Conservation (phyloP, 92 coral and sea anemone species). For the Actinostola sp. region DNA sequence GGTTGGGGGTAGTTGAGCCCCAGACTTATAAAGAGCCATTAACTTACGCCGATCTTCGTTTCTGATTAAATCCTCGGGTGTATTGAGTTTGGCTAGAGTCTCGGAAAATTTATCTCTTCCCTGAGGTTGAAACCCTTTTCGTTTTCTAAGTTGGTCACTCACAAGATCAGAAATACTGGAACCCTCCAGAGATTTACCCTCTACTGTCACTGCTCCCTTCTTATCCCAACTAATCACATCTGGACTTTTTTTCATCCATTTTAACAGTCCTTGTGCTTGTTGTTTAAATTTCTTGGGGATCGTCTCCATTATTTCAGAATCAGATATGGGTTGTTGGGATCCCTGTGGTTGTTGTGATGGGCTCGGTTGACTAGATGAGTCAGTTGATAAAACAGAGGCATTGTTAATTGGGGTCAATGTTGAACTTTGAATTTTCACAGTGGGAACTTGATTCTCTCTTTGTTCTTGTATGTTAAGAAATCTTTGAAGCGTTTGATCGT, state of each 20-base stretch:
- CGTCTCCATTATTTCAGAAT: conserved; percentile 3
- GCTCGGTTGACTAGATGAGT: not conserved
- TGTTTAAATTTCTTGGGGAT: conserved; percentile 31
- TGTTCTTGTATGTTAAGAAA: conserved; percentile 31
- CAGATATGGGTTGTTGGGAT: not conserved
- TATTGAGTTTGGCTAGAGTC: conserved; percentile 17
- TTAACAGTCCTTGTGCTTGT: conserved; percentile 8
- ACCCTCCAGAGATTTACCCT: conserved; percentile 29
- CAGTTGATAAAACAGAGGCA: not conserved
- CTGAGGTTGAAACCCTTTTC: conserved; percentile 24
- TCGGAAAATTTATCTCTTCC: conserved; percentile 40
- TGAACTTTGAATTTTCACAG: conserved; percentile 25
- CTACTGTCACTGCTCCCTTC: conserved; percentile 23
- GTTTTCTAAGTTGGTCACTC: conserved; percentile 29
- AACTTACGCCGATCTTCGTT: conserved; percentile 33
- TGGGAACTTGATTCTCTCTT: conserved; percentile 23
- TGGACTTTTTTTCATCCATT: conserved; percentile 13
- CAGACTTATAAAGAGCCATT: no score
- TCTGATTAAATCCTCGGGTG: conserved; percentile 24
- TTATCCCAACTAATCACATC: conserved; percentile 45
- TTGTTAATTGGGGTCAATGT: no score
- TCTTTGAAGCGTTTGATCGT: conserved; percentile 34
- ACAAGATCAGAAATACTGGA: conserved; percentile 45
- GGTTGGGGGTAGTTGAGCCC: no score
- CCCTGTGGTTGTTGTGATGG: not conserved